A percentile compares a stretch with the other conserved stretches of the same genome.
phyloP scores from a whole-genome alignment of 2,113 vertebrate genomes.

The Benitochromis conjunctus region DNA sequence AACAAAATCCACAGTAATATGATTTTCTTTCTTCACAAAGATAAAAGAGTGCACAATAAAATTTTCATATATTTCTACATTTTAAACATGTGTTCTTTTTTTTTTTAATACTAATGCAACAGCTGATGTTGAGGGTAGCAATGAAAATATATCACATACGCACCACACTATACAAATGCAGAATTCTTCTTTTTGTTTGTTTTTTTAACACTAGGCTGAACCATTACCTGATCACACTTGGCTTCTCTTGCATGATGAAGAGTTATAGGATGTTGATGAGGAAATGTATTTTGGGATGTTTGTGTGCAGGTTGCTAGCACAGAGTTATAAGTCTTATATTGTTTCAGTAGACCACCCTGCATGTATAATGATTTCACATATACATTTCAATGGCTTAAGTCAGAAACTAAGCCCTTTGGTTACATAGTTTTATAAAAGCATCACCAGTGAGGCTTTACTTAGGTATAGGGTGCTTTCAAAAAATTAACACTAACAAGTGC shows the following conservation, averaged over 20 bases:
- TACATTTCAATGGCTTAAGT: neutral
- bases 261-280: neutral
- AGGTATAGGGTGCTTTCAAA: neutral
- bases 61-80: neutral
- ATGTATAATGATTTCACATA: constrained; percentile 48
- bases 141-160: neutral
- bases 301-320: neutral
- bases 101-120: neutral
- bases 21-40: neutral
- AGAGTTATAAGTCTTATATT: neutral
- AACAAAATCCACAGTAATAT: neutral
- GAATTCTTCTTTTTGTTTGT: neutral
- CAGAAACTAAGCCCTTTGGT: neutral
- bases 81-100: neutral
- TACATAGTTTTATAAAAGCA: neutral
- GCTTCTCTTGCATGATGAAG: neutral
- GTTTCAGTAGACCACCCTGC: constrained; percentile 4
- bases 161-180: neutral
- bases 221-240: neutral
- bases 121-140: neutral
- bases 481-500: neutral
- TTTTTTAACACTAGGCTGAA: neutral
- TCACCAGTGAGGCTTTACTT: neutral
- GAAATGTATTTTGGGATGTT: neutral
- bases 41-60: neutral